These are phyloP conservation scores for Drosophila aff. DNA, from an alignment of 1,140 invertebrate species.

Conservation along the genomic window DNA sequence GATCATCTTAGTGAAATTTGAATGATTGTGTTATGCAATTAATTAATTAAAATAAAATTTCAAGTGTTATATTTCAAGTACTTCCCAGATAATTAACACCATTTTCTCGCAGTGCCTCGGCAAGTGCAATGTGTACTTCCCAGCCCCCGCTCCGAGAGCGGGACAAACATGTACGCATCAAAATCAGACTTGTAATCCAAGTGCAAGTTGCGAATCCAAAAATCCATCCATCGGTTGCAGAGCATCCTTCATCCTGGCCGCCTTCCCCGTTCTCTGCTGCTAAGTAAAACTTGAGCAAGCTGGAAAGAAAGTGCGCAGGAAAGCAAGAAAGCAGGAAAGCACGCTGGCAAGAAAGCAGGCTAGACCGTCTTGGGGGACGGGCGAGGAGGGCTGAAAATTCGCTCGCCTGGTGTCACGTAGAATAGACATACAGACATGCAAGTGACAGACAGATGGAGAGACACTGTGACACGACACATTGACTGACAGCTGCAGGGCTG, in stretches of 20 bases:
- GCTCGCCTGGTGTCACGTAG: constrained; percentile 81
- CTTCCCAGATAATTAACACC: neutral
- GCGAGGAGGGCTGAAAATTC: constrained; percentile 47
- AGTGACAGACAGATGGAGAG: constrained; percentile 84
- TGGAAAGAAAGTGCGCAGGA: constrained; percentile 13
- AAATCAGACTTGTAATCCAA: constrained; percentile 84
- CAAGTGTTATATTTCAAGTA: neutral
- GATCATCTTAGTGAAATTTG: neutral
- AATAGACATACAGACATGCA: constrained; percentile 81
- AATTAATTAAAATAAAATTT: neutral
- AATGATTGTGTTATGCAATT: neutral
- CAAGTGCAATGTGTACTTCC: constrained; percentile 52
- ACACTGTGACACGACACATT: constrained; percentile 84
- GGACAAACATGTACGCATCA: constrained; percentile 79
- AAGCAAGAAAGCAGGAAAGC: constrained; percentile 32
- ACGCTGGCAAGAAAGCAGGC: constrained; percentile 18
- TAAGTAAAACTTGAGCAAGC: constrained; percentile 49
- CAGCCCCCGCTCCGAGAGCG: constrained; percentile 14
- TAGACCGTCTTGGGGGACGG: neutral
- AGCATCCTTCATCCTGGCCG: constrained; percentile 44
- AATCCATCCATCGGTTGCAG: constrained; percentile 79
- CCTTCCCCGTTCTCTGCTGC: constrained; percentile 23
- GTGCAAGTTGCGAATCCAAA: constrained; percentile 83
- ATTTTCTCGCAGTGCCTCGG: constrained; percentile 16
- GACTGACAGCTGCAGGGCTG: constrained; percentile 83